phyloP scores from a whole-genome alignment of 37 sponge, comb jelly and placozoan species.

The Ephydatia muelleri region DNA sequence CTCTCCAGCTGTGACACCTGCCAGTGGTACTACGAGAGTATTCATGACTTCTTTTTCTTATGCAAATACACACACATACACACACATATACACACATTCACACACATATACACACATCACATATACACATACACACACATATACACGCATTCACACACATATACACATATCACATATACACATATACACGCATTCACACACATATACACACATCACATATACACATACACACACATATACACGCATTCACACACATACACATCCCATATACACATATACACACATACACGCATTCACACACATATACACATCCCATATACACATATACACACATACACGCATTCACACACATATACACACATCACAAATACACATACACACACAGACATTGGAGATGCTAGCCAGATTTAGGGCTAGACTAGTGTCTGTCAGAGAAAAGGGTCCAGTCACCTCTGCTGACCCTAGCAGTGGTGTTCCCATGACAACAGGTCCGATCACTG shows the following conservation, averaged over 20 bases:
- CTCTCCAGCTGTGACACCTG: no score
- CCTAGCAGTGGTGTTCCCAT: not conserved
- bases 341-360: not conserved
- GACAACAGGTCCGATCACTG: not conserved
- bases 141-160: no score
- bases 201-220: no score
- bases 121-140: no score
- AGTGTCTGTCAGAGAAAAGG: slow-evolving; percentile 10
- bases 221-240: no score
- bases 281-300: not conserved
- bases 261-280: no score
- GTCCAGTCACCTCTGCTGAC: not conserved
- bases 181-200: not conserved
- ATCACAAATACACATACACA: not conserved
- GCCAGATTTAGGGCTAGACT: slow-evolving; percentile 40
- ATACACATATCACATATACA: no score
- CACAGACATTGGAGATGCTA: slow-evolving; percentile 58
- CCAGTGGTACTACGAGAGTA: no score
- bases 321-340: not conserved
- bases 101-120: no score
- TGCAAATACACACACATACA: not conserved
- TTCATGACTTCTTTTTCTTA: not conserved
- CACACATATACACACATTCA: no score
- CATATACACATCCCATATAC: not conserved
- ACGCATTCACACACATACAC: no score